These are phyloP conservation scores for Oncorhynchus nerka DNA, from an alignment of 2,113 vertebrate genomes.

Conservation along the genomic window DNA sequence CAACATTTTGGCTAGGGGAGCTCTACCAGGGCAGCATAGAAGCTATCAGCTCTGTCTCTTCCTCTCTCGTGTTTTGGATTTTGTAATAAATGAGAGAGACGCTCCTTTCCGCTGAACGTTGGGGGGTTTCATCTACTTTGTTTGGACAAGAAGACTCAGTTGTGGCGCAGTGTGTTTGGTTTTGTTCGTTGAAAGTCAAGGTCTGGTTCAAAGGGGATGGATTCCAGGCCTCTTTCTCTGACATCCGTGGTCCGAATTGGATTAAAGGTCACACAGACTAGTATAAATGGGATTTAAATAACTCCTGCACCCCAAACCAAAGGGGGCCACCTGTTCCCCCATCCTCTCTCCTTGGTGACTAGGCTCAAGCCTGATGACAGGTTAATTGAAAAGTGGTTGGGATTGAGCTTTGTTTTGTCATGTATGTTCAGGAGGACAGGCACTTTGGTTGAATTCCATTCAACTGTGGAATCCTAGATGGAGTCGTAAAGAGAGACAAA, in stretches of 20 bases:
- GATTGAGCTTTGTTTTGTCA: constrained; percentile 49
- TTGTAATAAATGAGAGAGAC: too few relatives aligned
- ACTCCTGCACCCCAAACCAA: constrained; percentile 45
- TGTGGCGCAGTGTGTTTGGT: constrained; percentile 58
- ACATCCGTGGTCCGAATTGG: constrained; percentile 52
- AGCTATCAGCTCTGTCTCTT: too few relatives aligned
- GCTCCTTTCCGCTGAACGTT: constrained; percentile 29
- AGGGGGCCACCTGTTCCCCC: constrained; percentile 36
- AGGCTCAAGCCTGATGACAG: constrained; percentile 44
- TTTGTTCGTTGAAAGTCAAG: constrained; percentile 53
- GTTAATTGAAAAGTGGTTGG: constrained; percentile 22
- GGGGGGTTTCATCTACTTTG: constrained; percentile 27
- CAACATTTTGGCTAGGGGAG: too few relatives aligned
- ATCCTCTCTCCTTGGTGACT: constrained; percentile 4
- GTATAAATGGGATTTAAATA: constrained; percentile 54
- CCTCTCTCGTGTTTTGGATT: too few relatives aligned
- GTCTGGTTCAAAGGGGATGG: constrained; percentile 47
- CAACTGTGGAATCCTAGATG: too few relatives aligned
- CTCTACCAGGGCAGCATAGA: too few relatives aligned
- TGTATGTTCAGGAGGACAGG: too few relatives aligned
- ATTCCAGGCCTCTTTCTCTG: constrained; percentile 56
- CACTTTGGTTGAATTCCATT: too few relatives aligned
- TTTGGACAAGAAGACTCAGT: constrained; percentile 49
- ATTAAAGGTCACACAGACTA: constrained; percentile 27
- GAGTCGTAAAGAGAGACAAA: too few relatives aligned